These are phyloP conservation scores for Acleris emargana DNA, from an alignment of 2,888 invertebrate genomes.

Conservation along the genomic window DNA sequence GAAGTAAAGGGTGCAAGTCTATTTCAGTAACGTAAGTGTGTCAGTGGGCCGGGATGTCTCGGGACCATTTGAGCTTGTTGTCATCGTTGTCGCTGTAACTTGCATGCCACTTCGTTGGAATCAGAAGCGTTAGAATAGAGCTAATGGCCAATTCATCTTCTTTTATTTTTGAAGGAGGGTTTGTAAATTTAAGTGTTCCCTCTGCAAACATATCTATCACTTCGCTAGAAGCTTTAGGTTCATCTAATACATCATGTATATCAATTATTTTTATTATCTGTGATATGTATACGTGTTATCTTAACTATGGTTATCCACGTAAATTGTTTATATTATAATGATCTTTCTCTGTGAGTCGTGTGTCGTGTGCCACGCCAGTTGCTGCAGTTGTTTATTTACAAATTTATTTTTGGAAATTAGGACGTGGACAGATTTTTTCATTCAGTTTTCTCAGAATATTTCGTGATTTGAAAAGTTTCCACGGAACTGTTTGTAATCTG, in stretches of 20 bases:
- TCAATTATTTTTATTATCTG: too few species aligned
- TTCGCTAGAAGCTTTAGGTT: neutral
- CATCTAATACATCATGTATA: too few species aligned
- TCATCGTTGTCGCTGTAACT: constrained; percentile 40
- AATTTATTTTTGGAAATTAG: constrained; percentile 4
- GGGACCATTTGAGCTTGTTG: constrained; percentile 68
- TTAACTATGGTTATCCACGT: neutral
- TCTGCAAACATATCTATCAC: neutral
- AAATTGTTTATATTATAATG: neutral
- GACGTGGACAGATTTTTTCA: constrained; percentile 8
- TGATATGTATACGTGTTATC: too few species aligned
- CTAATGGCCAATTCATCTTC: too few species aligned
- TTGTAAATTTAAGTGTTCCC: too few species aligned
- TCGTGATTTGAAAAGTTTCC: neutral
- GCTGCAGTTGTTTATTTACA: constrained; percentile 9
- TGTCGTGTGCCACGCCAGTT: neutral
- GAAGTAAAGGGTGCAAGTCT: constrained; percentile 52
- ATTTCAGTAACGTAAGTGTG: constrained; percentile 73
- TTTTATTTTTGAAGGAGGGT: too few species aligned
- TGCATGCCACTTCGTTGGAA: constrained; percentile 12
- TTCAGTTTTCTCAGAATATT: constrained; percentile 3
- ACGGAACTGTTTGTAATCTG: constrained; percentile 6
- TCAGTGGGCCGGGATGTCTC: constrained; percentile 72
- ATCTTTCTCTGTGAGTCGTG: neutral
- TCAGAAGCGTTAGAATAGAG: neutral